phyloP scores from a whole-genome alignment of 2,888 invertebrate genomes.

The Luperina nickerlii region DNA sequence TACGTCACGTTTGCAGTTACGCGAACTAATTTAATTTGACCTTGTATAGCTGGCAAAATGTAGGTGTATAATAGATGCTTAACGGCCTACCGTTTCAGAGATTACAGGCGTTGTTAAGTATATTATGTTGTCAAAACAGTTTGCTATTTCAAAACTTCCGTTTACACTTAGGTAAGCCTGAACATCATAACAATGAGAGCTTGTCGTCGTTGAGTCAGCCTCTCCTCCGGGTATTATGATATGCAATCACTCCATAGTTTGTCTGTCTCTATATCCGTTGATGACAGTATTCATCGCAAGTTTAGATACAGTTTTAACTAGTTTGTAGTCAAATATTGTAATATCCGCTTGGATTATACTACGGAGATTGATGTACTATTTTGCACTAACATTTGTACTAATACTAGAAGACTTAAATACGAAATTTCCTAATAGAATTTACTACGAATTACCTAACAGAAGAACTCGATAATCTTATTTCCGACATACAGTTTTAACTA shows the following conservation, averaged over 20 bases:
- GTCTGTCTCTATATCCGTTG: conserved; percentile 29
- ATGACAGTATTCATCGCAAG: conserved; percentile 38
- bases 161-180: neutral
- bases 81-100: neutral
- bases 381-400: neutral
- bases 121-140: neutral
- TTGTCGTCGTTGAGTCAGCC: neutral
- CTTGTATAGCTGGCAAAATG: neutral
- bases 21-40: too few species aligned
- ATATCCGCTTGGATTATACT: neutral
- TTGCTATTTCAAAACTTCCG: neutral
- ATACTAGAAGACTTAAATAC: neutral
- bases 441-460: neutral
- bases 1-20: too few species aligned
- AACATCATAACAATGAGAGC: conserved; percentile 16
- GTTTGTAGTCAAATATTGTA: conserved; percentile 31
- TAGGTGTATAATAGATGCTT: neutral
- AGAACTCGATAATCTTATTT: neutral
- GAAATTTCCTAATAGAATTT: neutral
- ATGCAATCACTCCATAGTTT: conserved; percentile 29
- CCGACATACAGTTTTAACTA: conserved; percentile 40
- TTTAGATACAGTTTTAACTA: conserved; percentile 49
- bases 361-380: neutral
- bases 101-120: neutral
- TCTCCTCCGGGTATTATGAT: conserved; percentile 26